Evolutionary conservation across 2,797 vertebrate species (phyloP).

Genomic region (Merluccius polli): DNA sequence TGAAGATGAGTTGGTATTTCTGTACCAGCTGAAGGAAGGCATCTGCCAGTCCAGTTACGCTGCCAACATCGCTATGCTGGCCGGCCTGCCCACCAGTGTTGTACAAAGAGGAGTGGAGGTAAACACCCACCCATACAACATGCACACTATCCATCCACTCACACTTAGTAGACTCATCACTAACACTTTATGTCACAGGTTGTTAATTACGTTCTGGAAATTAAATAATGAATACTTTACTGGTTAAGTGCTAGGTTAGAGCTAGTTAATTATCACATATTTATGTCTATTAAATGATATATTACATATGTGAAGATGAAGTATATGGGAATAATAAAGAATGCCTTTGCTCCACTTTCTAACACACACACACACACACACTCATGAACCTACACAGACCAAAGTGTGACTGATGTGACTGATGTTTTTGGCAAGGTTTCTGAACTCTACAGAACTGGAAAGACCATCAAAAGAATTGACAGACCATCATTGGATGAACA

Average conservation of each 20-base stretch:
- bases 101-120: constrained; percentile 87
- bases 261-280: neutral
- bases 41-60: constrained; percentile 86
- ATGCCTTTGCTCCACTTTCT: neutral
- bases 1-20: constrained; percentile 87
- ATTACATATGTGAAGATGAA: neutral
- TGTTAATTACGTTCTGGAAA: neutral
- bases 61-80: constrained; percentile 88
- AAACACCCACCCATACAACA: constrained; percentile 24
- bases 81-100: constrained; percentile 81
- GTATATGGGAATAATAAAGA: neutral
- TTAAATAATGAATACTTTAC: neutral
- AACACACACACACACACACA: neutral
- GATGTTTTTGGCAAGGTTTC: constrained; percentile 71
- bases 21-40: constrained; percentile 91
- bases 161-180: neutral
- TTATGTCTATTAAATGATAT: neutral
- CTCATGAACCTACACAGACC: neutral
- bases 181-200: neutral
- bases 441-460: constrained; percentile 75
- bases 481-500: constrained; percentile 66
- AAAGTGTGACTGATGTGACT: neutral
- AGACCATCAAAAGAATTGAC: constrained; percentile 73
- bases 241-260: neutral
- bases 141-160: constrained; percentile 7